Conservation (phyloP, 2,113 vertebrate genomes). For the Heterotis niloticus region DNA sequence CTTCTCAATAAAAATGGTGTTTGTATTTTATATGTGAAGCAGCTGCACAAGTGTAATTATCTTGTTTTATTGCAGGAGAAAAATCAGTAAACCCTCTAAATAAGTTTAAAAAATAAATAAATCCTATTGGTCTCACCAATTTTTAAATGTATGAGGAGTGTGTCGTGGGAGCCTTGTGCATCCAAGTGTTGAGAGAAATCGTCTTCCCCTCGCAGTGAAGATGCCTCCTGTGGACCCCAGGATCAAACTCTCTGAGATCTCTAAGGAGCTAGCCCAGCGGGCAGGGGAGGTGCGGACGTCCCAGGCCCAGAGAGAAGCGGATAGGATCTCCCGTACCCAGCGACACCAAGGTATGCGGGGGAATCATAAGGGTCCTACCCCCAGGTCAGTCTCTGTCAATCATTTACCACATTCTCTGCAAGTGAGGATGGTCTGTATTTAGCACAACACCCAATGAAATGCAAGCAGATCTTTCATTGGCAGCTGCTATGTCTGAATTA, state of each 20-base stretch:
- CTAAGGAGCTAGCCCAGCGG: slow-evolving; percentile 79
- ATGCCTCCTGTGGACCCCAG: slow-evolving; percentile 64
- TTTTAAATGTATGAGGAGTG: too few species aligned
- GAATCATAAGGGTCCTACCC: neutral
- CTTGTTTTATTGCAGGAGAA: too few species aligned
- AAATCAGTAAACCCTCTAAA: too few species aligned
- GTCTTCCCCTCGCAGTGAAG: slow-evolving; percentile 65
- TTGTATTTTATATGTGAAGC: too few species aligned
- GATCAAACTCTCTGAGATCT: slow-evolving; percentile 75
- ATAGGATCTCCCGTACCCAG: slow-evolving; percentile 60
- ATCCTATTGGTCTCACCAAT: too few species aligned
- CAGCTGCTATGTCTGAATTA: neutral
- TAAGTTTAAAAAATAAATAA: too few species aligned
- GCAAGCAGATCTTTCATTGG: neutral
- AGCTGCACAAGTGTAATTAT: too few species aligned
- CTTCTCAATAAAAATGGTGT: too few species aligned
- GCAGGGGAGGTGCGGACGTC: slow-evolving; percentile 69
- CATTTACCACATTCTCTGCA: neutral
- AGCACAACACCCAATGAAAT: neutral
- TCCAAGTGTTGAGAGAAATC: too few species aligned
- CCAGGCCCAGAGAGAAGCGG: slow-evolving; percentile 67
- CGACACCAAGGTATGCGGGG: slow-evolving; percentile 65
- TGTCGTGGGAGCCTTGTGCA: too few species aligned
- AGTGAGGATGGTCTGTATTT: neutral
- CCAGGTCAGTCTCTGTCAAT: neutral